These are phyloP conservation scores for Poecilia picta DNA, from an alignment of 2,797 vertebrate species.

Conservation along the genomic window DNA sequence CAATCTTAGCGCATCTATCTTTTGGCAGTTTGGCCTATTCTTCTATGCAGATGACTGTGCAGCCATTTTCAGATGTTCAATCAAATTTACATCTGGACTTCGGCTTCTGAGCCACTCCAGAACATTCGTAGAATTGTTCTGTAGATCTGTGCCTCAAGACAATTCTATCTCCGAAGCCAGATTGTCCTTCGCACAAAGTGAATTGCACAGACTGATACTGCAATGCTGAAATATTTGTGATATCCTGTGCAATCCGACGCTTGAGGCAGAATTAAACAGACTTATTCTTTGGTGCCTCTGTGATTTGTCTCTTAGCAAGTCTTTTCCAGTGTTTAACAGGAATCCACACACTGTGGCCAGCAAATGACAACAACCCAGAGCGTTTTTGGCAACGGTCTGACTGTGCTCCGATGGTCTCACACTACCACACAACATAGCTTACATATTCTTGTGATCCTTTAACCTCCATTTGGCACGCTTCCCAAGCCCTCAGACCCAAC, in stretches of 20 bases:
- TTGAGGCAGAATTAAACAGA: conserved; percentile 24
- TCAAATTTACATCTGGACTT: no score
- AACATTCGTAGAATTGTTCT: not conserved
- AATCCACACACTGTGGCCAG: conserved; percentile 58
- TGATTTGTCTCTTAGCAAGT: conserved; percentile 61
- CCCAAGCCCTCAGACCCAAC: conserved; percentile 40
- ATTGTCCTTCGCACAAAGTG: not conserved
- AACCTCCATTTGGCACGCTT: conserved; percentile 45
- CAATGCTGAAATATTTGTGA: not conserved
- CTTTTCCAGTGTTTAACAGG: conserved; percentile 51
- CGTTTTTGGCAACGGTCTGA: conserved; percentile 59
- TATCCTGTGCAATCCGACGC: conserved; percentile 1
- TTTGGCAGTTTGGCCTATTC: no score
- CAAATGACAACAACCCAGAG: conserved; percentile 57
- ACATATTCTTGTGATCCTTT: conserved; percentile 58
- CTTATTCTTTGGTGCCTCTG: conserved; percentile 49
- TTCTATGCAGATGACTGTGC: no score
- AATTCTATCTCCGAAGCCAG: not conserved
- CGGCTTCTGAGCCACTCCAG: no score
- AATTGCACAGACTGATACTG: not conserved
- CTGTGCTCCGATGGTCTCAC: conserved; percentile 57
- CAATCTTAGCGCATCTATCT: no score
- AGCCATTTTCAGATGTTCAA: no score
- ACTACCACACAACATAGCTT: conserved; percentile 58
- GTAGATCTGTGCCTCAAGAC: not conserved